These are phyloP conservation scores for rat (Rattus norvegicus) DNA, from an alignment of 2,113 vertebrate genomes.

Conservation along the genomic window DNA sequence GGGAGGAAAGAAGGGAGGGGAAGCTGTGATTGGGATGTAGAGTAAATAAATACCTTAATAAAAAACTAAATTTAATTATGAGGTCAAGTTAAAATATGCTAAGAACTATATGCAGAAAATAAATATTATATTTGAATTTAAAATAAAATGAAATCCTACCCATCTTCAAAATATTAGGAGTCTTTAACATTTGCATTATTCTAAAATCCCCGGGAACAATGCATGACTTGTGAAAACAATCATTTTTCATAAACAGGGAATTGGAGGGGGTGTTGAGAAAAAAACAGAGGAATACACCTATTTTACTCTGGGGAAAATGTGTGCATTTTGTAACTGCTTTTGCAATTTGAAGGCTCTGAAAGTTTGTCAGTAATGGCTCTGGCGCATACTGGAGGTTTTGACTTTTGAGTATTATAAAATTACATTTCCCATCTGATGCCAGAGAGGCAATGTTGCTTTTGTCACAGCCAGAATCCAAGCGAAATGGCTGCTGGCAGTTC, in stretches of 20 bases:
- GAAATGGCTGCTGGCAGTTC: constrained; percentile 81
- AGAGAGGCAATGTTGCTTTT: constrained; percentile 76
- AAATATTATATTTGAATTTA: no score
- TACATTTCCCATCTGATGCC: constrained; percentile 77
- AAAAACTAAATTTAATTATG: no score
- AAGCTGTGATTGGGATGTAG: no score
- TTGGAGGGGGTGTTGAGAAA: not conserved
- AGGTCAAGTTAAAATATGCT: no score
- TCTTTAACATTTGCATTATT: not conserved
- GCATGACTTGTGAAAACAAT: constrained; percentile 46
- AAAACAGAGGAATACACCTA: not conserved
- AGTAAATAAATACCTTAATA: no score
- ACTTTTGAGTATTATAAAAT: constrained; percentile 68
- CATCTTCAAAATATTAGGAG: not conserved
- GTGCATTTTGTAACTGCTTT: constrained; percentile 58
- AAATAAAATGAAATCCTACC: not conserved
- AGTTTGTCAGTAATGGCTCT: constrained; percentile 38
- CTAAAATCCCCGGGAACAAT: not conserved
- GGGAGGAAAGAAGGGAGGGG: no score
- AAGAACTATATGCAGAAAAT: no score
- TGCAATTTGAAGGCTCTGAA: constrained; percentile 43
- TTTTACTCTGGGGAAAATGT: not conserved
- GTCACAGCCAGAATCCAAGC: constrained; percentile 78
- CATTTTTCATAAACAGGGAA: constrained; percentile 2
- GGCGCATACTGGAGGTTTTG: constrained; percentile 57